Evolutionary conservation across 2,113 vertebrate species (phyloP), one percentile per base, ranked within the genome.

Genomic region (Halcyon senegalensis): DNA sequence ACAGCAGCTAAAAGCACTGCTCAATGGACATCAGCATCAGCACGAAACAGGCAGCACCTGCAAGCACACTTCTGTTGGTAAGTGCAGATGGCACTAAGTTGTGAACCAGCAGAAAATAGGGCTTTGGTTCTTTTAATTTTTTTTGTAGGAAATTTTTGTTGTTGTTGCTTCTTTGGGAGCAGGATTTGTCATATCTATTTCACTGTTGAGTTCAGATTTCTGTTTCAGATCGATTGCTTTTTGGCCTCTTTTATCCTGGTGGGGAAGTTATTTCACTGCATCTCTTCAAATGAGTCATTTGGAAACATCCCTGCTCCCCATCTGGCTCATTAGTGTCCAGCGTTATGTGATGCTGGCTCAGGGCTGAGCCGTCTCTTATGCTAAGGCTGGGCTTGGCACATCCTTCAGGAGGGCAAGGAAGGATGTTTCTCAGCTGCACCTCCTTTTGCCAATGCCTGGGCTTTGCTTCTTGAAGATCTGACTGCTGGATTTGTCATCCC

Each of bases 401-500:
- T 68, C n/a, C 17, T 23, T 62, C 28, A 13, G 44, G 58, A 68
- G 66, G 35, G 44, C 55, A 23, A 33, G 74, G 35, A 16, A 62
- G 10, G 78, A 46, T 56, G 28, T 60, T 86, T 43, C 35, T n/a
- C n/a, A 76, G 64, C 51, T 85, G 41, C 44, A 84, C 11, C 63
- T 93, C 5, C 16, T 50, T 51, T 66, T 6, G 74, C 41, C 5
- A 1, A 8, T 48, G 25, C 70, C 41, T 1, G 1, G 23, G 64
- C 56, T 90, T 87, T 48, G 37, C 20, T 79, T 35, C 48, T 20
- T 43, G 72, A 77, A 56, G 48, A 66, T 43, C 35, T 27, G 14
- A 16, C 39, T 0, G 41, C 55, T 58, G 60, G 25, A 13, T 30
- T 19, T 0, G 0, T 3, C 33, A 43, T 50, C 21, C 16, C 50